Evolutionary conservation across 2,797 vertebrate genomes (phyloP).

Genomic region (Haliaeetus albicilla): DNA sequence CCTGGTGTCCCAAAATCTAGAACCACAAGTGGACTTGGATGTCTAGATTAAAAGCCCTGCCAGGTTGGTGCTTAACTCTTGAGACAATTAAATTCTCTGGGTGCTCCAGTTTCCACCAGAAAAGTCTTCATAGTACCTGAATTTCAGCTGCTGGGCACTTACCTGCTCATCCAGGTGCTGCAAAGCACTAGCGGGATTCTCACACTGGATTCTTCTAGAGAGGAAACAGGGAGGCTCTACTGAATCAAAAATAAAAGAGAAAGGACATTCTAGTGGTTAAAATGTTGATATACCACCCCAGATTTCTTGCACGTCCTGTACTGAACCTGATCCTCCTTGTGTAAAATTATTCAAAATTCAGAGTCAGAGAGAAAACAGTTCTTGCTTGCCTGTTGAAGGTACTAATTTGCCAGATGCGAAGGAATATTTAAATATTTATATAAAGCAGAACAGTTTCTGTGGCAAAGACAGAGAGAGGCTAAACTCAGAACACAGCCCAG

Average conservation of each 20-base stretch:
- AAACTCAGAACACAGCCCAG: neutral
- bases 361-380: neutral
- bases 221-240: neutral
- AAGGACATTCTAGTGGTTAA: neutral
- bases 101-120: neutral
- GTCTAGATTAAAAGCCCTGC: neutral
- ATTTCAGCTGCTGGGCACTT: neutral
- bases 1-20: neutral
- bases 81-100: neutral
- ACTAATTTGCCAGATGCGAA: neutral
- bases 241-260: neutral
- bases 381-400: neutral
- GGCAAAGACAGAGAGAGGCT: neutral
- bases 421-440: neutral
- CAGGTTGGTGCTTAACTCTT: neutral
- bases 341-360: neutral
- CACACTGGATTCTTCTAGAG: neutral
- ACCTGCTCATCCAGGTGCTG: neutral
- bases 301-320: neutral
- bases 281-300: neutral
- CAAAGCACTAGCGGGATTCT: neutral
- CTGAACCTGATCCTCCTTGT: neutral
- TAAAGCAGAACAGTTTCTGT: neutral
- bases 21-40: neutral
- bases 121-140: neutral